Evolutionary conservation across 2,888 invertebrate genomes (phyloP).

Genomic region (Caenorhabditis wallacei): DNA sequence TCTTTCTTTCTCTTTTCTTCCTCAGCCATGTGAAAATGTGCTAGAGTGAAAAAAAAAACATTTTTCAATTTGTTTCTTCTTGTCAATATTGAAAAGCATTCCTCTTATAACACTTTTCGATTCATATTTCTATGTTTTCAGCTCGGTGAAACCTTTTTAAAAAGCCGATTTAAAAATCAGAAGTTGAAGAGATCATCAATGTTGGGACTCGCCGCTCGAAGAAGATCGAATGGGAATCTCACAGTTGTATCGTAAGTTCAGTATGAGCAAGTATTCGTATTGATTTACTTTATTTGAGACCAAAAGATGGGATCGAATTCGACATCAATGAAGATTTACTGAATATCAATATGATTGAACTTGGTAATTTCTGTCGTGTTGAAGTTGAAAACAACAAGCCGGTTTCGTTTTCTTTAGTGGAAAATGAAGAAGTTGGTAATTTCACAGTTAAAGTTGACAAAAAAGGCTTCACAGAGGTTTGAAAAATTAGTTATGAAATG

Average conservation of each 20-base stretch:
- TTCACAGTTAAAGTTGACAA: neutral
- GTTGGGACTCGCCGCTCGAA: slow-evolving; percentile 18
- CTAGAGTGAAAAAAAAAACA: neutral
- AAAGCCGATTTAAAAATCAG: neutral
- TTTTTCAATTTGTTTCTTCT: slow-evolving; percentile 2
- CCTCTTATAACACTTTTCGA: no score
- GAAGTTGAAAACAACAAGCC: slow-evolving; percentile 24
- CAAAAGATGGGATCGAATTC: slow-evolving; percentile 33
- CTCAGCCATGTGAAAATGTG: neutral
- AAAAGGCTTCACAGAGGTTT: neutral
- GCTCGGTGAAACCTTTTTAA: neutral
- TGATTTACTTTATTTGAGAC: slow-evolving; percentile 15
- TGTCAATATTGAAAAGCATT: neutral
- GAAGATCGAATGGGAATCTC: slow-evolving; percentile 2
- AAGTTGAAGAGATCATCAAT: no score
- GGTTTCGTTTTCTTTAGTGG: neutral
- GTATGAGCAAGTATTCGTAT: neutral
- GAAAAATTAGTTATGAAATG: neutral
- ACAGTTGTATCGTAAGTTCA: slow-evolving; percentile 37
- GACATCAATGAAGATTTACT: slow-evolving; percentile 20
- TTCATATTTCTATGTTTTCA: neutral
- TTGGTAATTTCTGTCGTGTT: slow-evolving; percentile 20
- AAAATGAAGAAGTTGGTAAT: neutral
- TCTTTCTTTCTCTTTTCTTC: no score
- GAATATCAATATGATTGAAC: slow-evolving; percentile 5